phyloP scores from a whole-genome alignment of 1,140 invertebrate genomes.

The Mamestra configurata region DNA sequence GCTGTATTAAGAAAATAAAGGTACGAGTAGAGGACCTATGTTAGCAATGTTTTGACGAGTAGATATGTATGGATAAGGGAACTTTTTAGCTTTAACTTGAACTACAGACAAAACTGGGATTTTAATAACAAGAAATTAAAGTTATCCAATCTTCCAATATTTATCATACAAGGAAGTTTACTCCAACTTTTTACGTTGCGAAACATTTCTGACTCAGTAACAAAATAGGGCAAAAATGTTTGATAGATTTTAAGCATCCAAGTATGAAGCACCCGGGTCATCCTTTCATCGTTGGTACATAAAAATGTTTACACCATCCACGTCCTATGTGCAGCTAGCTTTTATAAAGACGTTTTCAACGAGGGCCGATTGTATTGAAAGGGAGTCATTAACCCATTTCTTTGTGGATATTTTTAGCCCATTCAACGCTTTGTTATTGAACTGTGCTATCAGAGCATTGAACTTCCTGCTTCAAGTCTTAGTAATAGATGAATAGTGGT shows the following conservation, averaged over 20 bases:
- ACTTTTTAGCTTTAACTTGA: neutral
- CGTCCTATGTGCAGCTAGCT: constrained; percentile 8
- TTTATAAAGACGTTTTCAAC: constrained; percentile 58
- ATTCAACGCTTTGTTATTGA: constrained; percentile 63
- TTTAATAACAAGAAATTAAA: too few species aligned
- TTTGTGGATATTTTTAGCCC: constrained; percentile 64
- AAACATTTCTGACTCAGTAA: constrained; percentile 7
- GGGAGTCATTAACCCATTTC: constrained; percentile 71
- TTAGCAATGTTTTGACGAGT: too few species aligned
- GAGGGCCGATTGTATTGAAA: constrained; percentile 65
- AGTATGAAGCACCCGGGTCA: neutral
- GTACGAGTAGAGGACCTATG: too few species aligned
- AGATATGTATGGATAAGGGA: neutral
- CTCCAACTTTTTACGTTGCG: neutral
- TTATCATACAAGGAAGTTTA: constrained; percentile 4
- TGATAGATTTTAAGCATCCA: neutral
- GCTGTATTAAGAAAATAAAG: neutral
- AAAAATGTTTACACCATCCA: constrained; percentile 37
- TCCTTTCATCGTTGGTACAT: constrained; percentile 14
- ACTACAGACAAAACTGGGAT: too few species aligned
- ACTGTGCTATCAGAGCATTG: constrained; percentile 62
- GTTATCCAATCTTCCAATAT: neutral
- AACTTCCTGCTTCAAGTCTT: constrained; percentile 55
- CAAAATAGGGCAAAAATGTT: constrained; percentile 6
- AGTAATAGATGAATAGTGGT: constrained; percentile 26